Percentiles rank a stretch among this genome's conserved stretches.
These are phyloP conservation scores for Sterrhoptilus dennistouni DNA, from an alignment of 2,113 vertebrate genomes.

Conservation along the genomic window DNA sequence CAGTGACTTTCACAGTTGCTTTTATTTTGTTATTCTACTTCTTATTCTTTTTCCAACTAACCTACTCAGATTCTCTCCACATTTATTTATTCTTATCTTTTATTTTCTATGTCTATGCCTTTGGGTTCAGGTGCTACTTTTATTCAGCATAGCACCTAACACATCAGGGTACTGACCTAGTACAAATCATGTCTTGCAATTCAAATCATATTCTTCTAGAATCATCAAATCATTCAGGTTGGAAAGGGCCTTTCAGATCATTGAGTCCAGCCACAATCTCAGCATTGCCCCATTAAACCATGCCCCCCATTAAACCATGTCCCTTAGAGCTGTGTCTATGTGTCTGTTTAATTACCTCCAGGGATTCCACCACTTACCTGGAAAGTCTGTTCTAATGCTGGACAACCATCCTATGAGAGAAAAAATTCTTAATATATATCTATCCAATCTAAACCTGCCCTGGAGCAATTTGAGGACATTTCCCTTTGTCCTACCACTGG, in stretches of 20 bases:
- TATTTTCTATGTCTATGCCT: neutral
- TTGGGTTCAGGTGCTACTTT: neutral
- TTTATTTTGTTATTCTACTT: neutral
- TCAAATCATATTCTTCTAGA: neutral
- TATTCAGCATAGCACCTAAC: neutral
- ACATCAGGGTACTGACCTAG: neutral
- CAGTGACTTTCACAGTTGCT: neutral
- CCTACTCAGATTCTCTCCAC: neutral
- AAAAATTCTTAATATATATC: neutral
- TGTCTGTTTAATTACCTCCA: neutral
- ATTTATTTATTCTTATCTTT: neutral
- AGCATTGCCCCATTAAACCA: neutral
- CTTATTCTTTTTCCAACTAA: neutral
- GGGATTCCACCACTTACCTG: neutral
- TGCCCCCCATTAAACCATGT: neutral
- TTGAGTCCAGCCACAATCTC: neutral
- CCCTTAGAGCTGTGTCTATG: neutral
- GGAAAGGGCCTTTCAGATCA: neutral
- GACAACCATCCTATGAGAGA: neutral
- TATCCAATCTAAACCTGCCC: neutral
- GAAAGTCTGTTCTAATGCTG: neutral
- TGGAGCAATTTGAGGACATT: neutral
- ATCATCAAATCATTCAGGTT: neutral
- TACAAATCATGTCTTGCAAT: neutral
- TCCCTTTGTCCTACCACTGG: neutral